Evolutionary conservation across 2,797 vertebrate genomes (phyloP).

Genomic region (Selene dorsalis): DNA sequence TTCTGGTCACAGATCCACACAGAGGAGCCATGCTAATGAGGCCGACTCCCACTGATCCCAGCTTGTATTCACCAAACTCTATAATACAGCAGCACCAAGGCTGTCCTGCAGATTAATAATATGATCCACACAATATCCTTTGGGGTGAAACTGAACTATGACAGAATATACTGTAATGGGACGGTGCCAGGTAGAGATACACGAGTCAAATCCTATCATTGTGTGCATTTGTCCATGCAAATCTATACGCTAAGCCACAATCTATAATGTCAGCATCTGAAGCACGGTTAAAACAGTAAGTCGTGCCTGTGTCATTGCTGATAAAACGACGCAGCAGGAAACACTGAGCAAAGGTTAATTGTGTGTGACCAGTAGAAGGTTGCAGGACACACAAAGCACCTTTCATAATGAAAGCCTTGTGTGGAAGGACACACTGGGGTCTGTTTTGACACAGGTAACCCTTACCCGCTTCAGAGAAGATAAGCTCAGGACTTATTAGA

Average conservation of each 20-base stretch:
- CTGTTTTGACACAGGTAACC: slow-evolving; percentile 35
- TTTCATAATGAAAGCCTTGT: slow-evolving; percentile 50
- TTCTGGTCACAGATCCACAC: slow-evolving; percentile 27
- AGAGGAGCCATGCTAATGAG: slow-evolving; percentile 53
- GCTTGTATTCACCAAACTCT: slow-evolving; percentile 38
- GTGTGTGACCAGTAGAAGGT: slow-evolving; percentile 62
- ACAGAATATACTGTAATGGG: slow-evolving; percentile 4
- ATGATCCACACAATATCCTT: slow-evolving; percentile 20
- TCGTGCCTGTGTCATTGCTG: slow-evolving; percentile 52
- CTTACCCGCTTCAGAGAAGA: slow-evolving; percentile 17
- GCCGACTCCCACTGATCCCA: slow-evolving; percentile 50
- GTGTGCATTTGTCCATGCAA: slow-evolving; percentile 16
- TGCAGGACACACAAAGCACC: slow-evolving; percentile 42
- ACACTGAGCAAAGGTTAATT: slow-evolving; percentile 68
- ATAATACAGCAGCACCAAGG: slow-evolving; percentile 12
- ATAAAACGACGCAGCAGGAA: slow-evolving; percentile 55
- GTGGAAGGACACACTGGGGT: slow-evolving; percentile 1
- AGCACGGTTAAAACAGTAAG: slow-evolving; percentile 47
- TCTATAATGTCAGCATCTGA: slow-evolving; percentile 30
- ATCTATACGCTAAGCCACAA: slow-evolving; percentile 28
- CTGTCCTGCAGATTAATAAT: slow-evolving; percentile 45
- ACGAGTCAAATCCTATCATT: slow-evolving; percentile 28
- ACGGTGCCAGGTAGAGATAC: background rate
- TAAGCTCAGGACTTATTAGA: slow-evolving; percentile 34
- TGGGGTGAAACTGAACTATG: slow-evolving; percentile 30